phyloP scores from a whole-genome alignment of 2,797 vertebrate species.

The Catamblyrhynchus diadema region DNA sequence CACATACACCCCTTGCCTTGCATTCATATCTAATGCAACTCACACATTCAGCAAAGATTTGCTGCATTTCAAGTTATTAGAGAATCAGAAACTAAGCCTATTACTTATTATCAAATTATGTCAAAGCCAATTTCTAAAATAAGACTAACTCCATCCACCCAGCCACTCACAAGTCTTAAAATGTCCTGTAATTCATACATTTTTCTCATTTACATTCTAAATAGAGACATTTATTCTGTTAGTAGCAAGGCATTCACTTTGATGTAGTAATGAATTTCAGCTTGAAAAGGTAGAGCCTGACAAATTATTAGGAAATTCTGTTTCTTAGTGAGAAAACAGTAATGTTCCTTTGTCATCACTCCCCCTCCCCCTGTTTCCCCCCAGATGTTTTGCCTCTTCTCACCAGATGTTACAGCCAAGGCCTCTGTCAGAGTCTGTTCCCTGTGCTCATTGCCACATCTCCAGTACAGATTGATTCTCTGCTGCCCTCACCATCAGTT shows the following conservation, averaged over 20 bases:
- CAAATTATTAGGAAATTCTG: not conserved
- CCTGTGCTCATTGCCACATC: not conserved
- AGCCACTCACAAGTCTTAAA: not conserved
- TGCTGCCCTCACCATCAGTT: not conserved
- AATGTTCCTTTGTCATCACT: not conserved
- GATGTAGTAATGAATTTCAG: not conserved
- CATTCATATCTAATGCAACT: not conserved
- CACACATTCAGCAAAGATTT: rapidly evolving
- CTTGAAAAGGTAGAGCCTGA: not conserved
- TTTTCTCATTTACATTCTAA: conserved; percentile 15
- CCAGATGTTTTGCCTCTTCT: not conserved
- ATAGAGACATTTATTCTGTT: not conserved
- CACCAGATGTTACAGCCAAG: not conserved
- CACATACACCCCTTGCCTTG: not conserved
- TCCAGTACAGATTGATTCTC: rapidly evolving
- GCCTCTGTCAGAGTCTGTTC: not conserved
- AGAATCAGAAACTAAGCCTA: not conserved
- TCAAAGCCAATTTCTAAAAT: not conserved
- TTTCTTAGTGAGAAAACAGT: not conserved
- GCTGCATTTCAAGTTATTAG: not conserved
- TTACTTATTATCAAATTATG: not conserved
- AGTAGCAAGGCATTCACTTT: not conserved
- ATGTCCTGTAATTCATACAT: not conserved
- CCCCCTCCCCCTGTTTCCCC: not conserved
- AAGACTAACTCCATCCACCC: not conserved